phyloP scores from a whole-genome alignment of 2,797 vertebrate species.

The Nothura maculosa region DNA sequence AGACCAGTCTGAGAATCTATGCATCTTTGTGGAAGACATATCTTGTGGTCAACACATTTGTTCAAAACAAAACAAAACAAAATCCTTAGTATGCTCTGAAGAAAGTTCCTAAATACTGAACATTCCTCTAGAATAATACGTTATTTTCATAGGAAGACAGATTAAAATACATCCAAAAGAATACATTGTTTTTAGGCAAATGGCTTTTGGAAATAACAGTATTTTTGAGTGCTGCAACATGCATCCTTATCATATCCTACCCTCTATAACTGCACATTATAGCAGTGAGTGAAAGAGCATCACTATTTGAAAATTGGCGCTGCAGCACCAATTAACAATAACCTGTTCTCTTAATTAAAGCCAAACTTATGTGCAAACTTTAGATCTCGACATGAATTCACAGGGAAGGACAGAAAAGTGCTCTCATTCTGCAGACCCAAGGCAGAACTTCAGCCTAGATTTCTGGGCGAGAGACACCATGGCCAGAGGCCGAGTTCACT shows the following conservation, averaged over 20 bases:
- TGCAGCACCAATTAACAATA: not conserved
- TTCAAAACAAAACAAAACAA: not conserved
- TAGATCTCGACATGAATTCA: not conserved
- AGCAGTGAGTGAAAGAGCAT: not conserved
- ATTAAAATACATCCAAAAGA: not conserved
- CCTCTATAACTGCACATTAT: not conserved
- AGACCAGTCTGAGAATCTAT: not conserved
- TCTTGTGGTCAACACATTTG: not conserved
- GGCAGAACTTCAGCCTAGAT: conserved; percentile 29
- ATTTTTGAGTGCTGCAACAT: not conserved
- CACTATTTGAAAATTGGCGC: not conserved
- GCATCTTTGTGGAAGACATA: not conserved
- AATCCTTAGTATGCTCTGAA: not conserved
- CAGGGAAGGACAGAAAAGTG: not conserved
- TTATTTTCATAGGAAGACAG: not conserved
- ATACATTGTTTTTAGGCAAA: not conserved
- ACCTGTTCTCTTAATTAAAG: not conserved
- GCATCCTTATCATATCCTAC: not conserved
- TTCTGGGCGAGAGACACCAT: conserved; percentile 37
- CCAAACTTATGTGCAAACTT: not conserved
- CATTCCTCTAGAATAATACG: not conserved
- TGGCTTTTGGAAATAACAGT: not conserved
- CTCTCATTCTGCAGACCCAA: not conserved
- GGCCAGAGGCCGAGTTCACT: not conserved
- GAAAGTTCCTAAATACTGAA: not conserved